phyloP scores from a whole-genome alignment of 2,888 invertebrate genomes.

The Morpho helenor region DNA sequence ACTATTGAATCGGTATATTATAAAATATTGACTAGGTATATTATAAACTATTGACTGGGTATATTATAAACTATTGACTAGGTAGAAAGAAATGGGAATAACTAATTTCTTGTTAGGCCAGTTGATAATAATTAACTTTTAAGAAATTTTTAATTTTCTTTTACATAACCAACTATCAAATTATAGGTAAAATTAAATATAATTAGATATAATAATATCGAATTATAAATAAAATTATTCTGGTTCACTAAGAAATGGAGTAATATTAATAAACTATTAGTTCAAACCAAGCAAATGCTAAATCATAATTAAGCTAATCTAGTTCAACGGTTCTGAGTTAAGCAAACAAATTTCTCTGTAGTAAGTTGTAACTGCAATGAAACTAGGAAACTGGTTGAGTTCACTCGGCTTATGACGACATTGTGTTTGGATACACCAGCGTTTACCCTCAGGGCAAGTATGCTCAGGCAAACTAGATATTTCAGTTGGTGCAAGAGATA shows the following conservation, averaged over 20 bases:
- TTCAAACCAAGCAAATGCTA: slow-evolving; percentile 5
- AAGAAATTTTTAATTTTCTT: neutral
- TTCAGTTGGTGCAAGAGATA: slow-evolving; percentile 19
- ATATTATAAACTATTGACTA: no score
- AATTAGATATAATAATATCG: no score
- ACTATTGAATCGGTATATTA: no score
- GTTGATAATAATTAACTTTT: no score
- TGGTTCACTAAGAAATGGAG: neutral
- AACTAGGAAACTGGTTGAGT: slow-evolving; percentile 48
- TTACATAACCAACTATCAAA: neutral
- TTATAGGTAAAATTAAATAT: no score
- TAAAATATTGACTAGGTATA: no score
- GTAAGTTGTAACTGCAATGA: slow-evolving; percentile 48
- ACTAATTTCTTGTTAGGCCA: no score
- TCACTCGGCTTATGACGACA: slow-evolving; percentile 52
- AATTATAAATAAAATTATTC: no score
- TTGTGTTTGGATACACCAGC: slow-evolving; percentile 44
- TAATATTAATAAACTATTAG: neutral
- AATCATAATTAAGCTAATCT: slow-evolving; percentile 7
- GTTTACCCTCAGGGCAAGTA: slow-evolving; percentile 38
- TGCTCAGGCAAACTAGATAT: slow-evolving; percentile 22
- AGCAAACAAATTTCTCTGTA: slow-evolving; percentile 1
- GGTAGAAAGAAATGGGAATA: no score
- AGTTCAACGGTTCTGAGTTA: slow-evolving; percentile 11
- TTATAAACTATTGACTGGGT: no score